phyloP scores from a whole-genome alignment of 2,888 invertebrate species.

The Marasmarcha lunaedactyla region DNA sequence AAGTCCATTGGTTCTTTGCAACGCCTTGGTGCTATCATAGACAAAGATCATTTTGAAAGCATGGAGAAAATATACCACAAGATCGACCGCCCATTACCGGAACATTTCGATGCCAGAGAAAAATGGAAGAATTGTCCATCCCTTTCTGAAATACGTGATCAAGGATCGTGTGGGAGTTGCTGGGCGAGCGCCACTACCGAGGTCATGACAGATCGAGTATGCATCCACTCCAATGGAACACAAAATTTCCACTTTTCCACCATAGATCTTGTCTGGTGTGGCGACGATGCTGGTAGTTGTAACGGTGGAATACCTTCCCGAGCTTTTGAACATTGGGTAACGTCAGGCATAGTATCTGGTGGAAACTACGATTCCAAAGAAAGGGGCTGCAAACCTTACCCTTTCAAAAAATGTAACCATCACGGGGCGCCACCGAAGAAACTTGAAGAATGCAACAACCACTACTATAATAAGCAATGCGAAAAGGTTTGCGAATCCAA shows the following conservation, averaged over 20 bases:
- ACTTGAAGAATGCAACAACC: too few relatives aligned
- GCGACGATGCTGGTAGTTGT: constrained; percentile 67
- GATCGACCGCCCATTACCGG: constrained; percentile 58
- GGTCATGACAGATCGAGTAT: constrained; percentile 84
- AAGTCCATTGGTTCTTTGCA: too few relatives aligned
- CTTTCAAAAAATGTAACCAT: too few relatives aligned
- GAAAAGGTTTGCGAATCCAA: constrained; percentile 86
- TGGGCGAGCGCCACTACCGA: constrained; percentile 88
- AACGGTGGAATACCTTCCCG: constrained; percentile 75
- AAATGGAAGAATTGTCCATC: constrained; percentile 85
- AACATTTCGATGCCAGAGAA: constrained; percentile 79
- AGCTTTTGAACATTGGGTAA: constrained; percentile 83
- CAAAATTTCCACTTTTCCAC: constrained; percentile 69
- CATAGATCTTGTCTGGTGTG: constrained; percentile 79
- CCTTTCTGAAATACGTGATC: constrained; percentile 78
- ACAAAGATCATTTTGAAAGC: too few relatives aligned
- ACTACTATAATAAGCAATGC: too few relatives aligned
- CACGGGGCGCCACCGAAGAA: too few relatives aligned
- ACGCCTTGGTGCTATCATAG: too few relatives aligned
- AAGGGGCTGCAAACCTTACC: too few relatives aligned
- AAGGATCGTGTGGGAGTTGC: constrained; percentile 87
- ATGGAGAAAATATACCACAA: too few relatives aligned
- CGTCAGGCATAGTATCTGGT: constrained; percentile 74
- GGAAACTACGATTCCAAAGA: too few relatives aligned
- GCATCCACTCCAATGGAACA: constrained; percentile 76